Evolutionary conservation across 1,140 invertebrate species (phyloP), one percentile per base, ranked within the genome.

Genomic region (Microvelia longipes): DNA sequence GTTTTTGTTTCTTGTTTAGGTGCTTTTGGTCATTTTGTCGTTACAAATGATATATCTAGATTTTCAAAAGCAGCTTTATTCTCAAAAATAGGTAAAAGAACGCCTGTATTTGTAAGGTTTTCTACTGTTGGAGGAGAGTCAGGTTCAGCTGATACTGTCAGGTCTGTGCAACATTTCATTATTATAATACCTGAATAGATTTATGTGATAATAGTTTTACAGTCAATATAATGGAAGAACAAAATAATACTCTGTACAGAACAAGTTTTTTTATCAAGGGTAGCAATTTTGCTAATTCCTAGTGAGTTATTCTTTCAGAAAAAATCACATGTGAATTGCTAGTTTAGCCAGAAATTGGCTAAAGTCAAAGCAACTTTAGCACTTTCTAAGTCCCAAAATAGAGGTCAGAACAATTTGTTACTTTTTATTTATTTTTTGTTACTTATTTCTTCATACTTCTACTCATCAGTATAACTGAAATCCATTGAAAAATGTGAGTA

Each of bases 41-140:
- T 93, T 1, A 96, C 92, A 0, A 87, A 96, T 76, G 92, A 96
- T 76, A 92, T 98, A 25, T 86, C 85, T 0, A 87, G 90, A 69
- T 95, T 93, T 76, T 85, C 82, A 65, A 92, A 90, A 72, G 92
- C 93, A 0, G 87, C 86, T 67, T 79, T 95, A 0, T 97, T 98
- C 79, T 85, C 87, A 63, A 78, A 83, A 65, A 83, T 95, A 60
- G 94, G 93, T 28, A 94, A 95, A 76, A 86, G 83, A 71, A 96
- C 93, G 11, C 90, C 90, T 0, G 77, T 94, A 24, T 88, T 85
- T 29, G 82, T 92, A 29, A 81, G 93, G 69, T 95, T 92, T 76
- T 94, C 92, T 0, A 91, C 90, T 66, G 92, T 95, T 1, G 89
- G 88, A 68, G 94, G 93, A 30, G 93, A 96, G 80, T 89, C 86